phyloP scores from a whole-genome alignment of 2,888 invertebrate species.

The Drosophila silvestris region DNA sequence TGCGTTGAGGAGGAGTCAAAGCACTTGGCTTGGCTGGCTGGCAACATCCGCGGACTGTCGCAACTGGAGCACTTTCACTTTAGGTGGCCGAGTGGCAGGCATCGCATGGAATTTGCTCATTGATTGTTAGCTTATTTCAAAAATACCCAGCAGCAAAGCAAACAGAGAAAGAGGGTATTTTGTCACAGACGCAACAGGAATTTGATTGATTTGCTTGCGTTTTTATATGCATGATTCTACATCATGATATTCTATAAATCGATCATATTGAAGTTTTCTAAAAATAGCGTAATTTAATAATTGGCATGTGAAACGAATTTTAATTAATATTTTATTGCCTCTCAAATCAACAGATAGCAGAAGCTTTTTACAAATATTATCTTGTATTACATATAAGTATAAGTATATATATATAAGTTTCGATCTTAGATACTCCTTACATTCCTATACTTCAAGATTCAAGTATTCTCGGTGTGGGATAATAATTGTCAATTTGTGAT shows the following conservation, averaged over 20 bases:
- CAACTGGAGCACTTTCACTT: constrained; percentile 85
- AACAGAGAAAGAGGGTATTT: background rate
- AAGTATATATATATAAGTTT: background rate
- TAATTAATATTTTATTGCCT: background rate
- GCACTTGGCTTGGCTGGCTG: constrained; percentile 60
- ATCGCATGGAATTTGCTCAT: constrained; percentile 67
- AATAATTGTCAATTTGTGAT: background rate
- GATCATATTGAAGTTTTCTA: too few relatives aligned
- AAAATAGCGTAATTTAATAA: background rate
- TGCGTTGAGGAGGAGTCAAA: constrained; percentile 71
- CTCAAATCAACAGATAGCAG: background rate
- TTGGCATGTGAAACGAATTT: background rate
- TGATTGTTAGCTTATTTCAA: constrained; percentile 55
- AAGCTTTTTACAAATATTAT: background rate
- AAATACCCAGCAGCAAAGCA: constrained; percentile 26
- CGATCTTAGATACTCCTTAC: background rate
- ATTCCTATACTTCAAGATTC: too few relatives aligned
- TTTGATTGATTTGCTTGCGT: background rate
- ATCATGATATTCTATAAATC: background rate
- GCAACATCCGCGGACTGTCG: constrained; percentile 63
- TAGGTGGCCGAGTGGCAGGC: constrained; percentile 56
- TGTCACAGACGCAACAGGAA: background rate
- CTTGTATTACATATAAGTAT: background rate
- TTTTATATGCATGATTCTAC: background rate
- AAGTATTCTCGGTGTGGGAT: background rate